A percentile compares a stretch with the other conserved stretches of the same genome.
These are phyloP conservation scores for Argyra leucocephala DNA, from an alignment of 2,888 invertebrate species.

Conservation along the genomic window DNA sequence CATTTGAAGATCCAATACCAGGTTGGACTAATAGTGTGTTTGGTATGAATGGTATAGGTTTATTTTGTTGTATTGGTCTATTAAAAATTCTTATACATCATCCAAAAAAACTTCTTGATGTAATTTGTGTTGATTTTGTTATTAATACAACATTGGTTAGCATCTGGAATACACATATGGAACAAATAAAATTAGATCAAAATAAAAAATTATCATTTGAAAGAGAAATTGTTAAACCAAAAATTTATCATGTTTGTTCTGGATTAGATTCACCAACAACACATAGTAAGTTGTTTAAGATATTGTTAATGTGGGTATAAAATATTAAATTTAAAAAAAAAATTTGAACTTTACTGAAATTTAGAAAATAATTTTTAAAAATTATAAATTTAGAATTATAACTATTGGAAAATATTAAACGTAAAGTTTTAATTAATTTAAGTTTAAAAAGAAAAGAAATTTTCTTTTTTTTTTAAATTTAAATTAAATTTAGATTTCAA, in stretches of 20 bases:
- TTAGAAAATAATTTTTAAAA: background rate
- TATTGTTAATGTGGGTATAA: too few species aligned
- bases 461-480: background rate
- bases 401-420: too few species aligned
- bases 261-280: slow-evolving; percentile 22
- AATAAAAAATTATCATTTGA: slow-evolving; percentile 10
- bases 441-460: background rate
- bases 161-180: slow-evolving; percentile 26
- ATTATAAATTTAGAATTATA: too few species aligned
- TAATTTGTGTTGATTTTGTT: slow-evolving; percentile 31
- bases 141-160: slow-evolving; percentile 29
- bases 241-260: slow-evolving; percentile 24
- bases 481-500: too few species aligned
- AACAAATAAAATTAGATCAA: slow-evolving; percentile 43
- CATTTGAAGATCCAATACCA: slow-evolving; percentile 28
- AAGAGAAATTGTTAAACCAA: slow-evolving; percentile 18
- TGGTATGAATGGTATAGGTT: slow-evolving; percentile 27
- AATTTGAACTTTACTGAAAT: too few species aligned
- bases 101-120: slow-evolving; percentile 21
- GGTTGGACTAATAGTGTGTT: slow-evolving; percentile 28
- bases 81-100: slow-evolving; percentile 22
- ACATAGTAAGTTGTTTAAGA: slow-evolving; percentile 19
- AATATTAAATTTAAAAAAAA: too few species aligned
- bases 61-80: slow-evolving; percentile 26
- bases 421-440: background rate